Conservation (phyloP, 2,888 invertebrate genomes). For the Dusona sp. region DNA sequence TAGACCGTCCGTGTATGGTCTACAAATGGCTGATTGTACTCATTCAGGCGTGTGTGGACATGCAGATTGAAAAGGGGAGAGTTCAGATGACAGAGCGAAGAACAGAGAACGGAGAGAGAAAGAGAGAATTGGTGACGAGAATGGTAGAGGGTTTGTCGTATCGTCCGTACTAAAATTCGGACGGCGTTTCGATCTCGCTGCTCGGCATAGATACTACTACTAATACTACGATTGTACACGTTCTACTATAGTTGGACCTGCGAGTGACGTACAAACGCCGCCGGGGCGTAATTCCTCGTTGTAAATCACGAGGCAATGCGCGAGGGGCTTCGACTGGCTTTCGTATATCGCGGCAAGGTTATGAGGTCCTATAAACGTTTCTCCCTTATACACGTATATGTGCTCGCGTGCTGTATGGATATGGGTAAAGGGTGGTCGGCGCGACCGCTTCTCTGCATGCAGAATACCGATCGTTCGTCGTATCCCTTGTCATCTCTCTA, state of each 20-base stretch:
- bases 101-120: constrained; percentile 37
- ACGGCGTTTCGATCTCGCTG: constrained; percentile 31
- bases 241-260: constrained; percentile 69
- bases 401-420: constrained; percentile 27
- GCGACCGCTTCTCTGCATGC: constrained; percentile 42
- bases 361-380: constrained; percentile 77
- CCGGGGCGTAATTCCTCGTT: constrained; percentile 77
- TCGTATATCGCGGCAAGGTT: constrained; percentile 75
- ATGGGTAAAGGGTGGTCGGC: constrained; percentile 12
- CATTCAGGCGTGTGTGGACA: background rate
- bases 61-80: background rate
- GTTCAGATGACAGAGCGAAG: background rate
- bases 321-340: constrained; percentile 65
- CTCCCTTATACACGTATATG: constrained; percentile 40
- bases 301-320: constrained; percentile 76
- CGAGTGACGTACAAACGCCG: constrained; percentile 76
- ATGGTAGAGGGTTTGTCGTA: constrained; percentile 15
- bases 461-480: constrained; percentile 48
- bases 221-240: constrained; percentile 34
- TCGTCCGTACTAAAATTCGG: constrained; percentile 41
- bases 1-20: background rate
- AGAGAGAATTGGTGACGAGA: constrained; percentile 8
- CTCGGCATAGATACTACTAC: constrained; percentile 23
- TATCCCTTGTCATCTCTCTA: constrained; percentile 57
- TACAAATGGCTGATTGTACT: background rate